These are phyloP conservation scores for Drosophila incognita DNA, from an alignment of 2,888 invertebrate genomes.

Conservation along the genomic window DNA sequence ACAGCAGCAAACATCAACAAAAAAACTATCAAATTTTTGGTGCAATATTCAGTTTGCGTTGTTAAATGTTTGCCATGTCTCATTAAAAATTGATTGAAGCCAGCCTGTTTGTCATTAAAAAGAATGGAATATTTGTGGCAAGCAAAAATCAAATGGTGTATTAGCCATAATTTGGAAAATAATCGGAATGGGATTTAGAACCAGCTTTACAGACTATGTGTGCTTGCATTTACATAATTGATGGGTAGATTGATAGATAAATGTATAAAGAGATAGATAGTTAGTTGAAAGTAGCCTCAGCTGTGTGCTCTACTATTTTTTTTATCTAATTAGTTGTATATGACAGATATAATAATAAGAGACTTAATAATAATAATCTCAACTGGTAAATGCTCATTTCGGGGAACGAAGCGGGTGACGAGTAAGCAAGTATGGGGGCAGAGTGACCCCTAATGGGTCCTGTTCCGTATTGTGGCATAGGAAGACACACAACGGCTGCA, in stretches of 20 bases:
- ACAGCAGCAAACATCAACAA: constrained; percentile 9
- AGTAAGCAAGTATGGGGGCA: too few species aligned
- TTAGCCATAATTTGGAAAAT: not conserved
- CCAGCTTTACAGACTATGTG: not conserved
- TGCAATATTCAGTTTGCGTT: not conserved
- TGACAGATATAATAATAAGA: too few species aligned
- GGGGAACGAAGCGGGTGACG: too few species aligned
- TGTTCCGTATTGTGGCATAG: too few species aligned
- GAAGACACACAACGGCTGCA: too few species aligned
- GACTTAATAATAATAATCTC: not conserved
- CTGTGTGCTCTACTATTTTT: too few species aligned
- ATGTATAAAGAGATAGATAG: not conserved
- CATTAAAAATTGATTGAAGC: not conserved
- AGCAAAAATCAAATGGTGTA: not conserved
- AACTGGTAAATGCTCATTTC: not conserved
- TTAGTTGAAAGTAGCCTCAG: not conserved
- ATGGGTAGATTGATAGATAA: not conserved
- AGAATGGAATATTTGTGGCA: not conserved
- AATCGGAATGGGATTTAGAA: not conserved
- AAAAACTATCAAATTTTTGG: not conserved
- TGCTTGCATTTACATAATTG: not conserved
- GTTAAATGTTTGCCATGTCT: not conserved
- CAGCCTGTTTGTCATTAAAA: not conserved
- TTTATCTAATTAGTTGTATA: too few species aligned
- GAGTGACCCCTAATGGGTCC: too few species aligned